Conservation (phyloP, 2,888 invertebrate genomes). For the Pachycephus smyrnensis region DNA sequence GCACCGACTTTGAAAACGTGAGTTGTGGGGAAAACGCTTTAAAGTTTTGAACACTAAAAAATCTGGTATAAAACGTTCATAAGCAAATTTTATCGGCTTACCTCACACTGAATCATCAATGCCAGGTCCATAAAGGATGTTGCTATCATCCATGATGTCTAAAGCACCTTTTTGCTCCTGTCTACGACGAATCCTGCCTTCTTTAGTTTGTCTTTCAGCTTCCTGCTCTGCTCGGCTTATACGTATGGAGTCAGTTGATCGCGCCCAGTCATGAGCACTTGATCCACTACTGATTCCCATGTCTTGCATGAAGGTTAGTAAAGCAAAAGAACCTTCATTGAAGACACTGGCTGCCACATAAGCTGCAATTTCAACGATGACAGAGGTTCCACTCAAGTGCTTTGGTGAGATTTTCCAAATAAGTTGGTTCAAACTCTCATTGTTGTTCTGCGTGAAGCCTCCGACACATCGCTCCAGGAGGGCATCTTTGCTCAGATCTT, state of each 20-base stretch:
- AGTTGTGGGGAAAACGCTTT: too few relatives aligned
- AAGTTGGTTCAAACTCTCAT: constrained; percentile 51
- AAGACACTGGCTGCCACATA: constrained; percentile 40
- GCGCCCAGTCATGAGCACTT: constrained; percentile 24
- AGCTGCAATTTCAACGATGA: constrained; percentile 37
- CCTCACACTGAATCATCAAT: too few relatives aligned
- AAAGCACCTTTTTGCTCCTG: too few relatives aligned
- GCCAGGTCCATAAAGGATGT: too few relatives aligned
- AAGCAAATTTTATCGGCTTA: too few relatives aligned
- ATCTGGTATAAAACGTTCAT: neutral
- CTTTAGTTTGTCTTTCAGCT: too few relatives aligned
- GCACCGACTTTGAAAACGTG: too few relatives aligned
- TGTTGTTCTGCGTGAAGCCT: constrained; percentile 53
- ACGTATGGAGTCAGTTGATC: constrained; percentile 17
- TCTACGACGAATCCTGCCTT: too few relatives aligned
- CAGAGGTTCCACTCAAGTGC: constrained; percentile 29
- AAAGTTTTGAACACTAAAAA: constrained; percentile 24
- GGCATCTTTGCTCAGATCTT: constrained; percentile 47
- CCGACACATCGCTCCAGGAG: constrained; percentile 49
- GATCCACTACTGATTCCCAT: constrained; percentile 30
- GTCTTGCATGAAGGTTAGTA: constrained; percentile 30
- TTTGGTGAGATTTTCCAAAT: constrained; percentile 49
- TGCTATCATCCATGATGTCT: too few relatives aligned
- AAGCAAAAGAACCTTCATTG: constrained; percentile 42
- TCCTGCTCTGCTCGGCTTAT: constrained; percentile 24